Evolutionary conservation across 1,140 invertebrate genomes (phyloP).

Genomic region (Hylaeus anthracinus): DNA sequence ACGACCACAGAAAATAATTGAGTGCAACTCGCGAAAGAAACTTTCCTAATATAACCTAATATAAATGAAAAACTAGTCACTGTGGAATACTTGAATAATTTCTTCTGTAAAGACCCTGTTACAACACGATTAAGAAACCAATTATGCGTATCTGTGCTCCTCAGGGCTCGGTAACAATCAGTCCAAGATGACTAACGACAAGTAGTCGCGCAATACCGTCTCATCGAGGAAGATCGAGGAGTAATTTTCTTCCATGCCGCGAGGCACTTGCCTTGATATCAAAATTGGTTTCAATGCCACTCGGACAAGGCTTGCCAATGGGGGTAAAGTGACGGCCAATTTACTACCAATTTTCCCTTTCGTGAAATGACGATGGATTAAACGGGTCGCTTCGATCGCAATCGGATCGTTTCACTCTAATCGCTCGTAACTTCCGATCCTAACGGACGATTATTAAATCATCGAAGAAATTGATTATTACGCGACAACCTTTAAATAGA

Average conservation of each 20-base stretch:
- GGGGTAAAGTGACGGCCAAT: constrained; percentile 18
- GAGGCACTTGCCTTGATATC: constrained; percentile 37
- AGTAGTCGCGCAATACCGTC: background rate
- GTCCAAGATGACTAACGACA: constrained; percentile 4
- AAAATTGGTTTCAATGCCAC: constrained; percentile 46
- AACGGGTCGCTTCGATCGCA: constrained; percentile 2
- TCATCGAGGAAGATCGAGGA: background rate
- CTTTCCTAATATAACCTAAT: no score
- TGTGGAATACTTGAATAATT: no score
- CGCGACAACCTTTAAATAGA: background rate
- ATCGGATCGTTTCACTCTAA: background rate
- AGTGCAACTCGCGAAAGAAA: no score
- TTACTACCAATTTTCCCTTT: constrained; percentile 39
- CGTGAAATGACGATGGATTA: constrained; percentile 15
- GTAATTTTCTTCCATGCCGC: constrained; percentile 15
- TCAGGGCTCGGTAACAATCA: background rate
- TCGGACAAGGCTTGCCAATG: constrained; percentile 24
- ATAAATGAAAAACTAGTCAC: no score
- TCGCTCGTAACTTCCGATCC: background rate
- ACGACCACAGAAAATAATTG: no score
- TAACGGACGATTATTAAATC: background rate
- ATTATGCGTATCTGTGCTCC: no score
- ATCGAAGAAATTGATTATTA: background rate
- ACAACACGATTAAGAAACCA: no score
- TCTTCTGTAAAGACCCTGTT: no score